Percentiles rank a stretch among this genome's conserved stretches.
Conservation (phyloP, 2,888 invertebrate species). For the Drosophila tanythrix region DNA sequence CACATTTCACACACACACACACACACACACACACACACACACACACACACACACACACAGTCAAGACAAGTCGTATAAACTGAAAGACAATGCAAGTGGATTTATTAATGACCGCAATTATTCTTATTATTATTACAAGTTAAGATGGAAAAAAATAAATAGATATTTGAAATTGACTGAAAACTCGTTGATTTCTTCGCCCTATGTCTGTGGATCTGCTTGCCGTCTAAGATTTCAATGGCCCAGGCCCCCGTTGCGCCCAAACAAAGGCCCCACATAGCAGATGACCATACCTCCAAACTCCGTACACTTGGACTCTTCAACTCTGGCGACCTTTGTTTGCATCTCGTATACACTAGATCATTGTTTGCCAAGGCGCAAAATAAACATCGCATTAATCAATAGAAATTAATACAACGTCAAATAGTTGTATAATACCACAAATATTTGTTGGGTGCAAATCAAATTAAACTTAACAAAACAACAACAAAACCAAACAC, state of each 20-base stretch:
- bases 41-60: conserved; percentile 2
- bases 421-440: conserved; percentile 72
- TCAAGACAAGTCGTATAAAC: conserved; percentile 31
- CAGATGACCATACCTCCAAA: conserved; percentile 25
- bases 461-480: conserved; percentile 64
- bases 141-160: conserved; percentile 36
- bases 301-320: conserved; percentile 2
- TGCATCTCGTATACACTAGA: conserved; percentile 29
- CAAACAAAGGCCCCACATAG: conserved; percentile 62
- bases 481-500: conserved; percentile 11
- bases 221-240: conserved; percentile 67
- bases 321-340: conserved; percentile 43
- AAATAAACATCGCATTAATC: conserved; percentile 77
- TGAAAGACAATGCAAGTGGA: conserved; percentile 73
- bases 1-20: conserved; percentile 65
- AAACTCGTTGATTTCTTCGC: conserved; percentile 71
- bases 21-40: conserved; percentile 38
- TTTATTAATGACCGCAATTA: conserved; percentile 79
- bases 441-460: conserved; percentile 55
- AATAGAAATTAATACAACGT: conserved; percentile 74
- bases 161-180: conserved; percentile 40
- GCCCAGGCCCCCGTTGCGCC: conserved; percentile 64
- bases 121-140: conserved; percentile 77
- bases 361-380: conserved; percentile 65
- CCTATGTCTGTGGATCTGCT: conserved; percentile 51